These are phyloP conservation scores for Gambusia yucatana DNA, from an alignment of 2,797 vertebrate genomes.

Conservation along the genomic window DNA sequence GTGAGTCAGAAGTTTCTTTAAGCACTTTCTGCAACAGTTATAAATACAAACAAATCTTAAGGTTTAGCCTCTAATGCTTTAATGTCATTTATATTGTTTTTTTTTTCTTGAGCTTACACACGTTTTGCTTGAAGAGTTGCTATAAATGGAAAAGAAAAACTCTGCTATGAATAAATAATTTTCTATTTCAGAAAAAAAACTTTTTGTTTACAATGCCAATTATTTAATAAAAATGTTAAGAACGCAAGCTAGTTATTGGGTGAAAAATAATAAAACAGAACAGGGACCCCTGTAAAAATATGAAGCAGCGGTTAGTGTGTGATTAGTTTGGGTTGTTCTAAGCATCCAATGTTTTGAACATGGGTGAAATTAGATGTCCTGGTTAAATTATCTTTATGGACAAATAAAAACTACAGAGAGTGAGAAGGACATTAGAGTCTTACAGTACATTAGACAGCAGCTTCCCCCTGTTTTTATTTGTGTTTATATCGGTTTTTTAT, in stretches of 20 bases:
- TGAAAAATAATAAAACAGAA: constrained; percentile 1
- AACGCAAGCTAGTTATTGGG: neutral
- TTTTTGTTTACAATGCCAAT: neutral
- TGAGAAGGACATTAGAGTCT: constrained; percentile 9
- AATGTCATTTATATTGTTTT: neutral
- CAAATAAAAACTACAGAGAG: neutral
- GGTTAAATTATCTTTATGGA: constrained; percentile 6
- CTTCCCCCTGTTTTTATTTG: constrained; percentile 27
- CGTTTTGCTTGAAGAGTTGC: neutral
- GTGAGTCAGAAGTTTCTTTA: neutral
- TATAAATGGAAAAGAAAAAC: neutral
- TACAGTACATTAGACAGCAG: constrained; percentile 39
- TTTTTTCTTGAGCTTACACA: neutral
- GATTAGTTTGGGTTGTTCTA: constrained; percentile 7
- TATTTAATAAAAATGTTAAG: neutral
- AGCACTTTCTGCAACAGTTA: neutral
- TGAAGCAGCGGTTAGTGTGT: constrained; percentile 8
- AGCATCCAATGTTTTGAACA: neutral
- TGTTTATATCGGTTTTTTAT: constrained; percentile 45
- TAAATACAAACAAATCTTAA: neutral
- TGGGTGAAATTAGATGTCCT: constrained; percentile 14
- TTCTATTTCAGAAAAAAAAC: neutral
- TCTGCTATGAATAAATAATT: neutral
- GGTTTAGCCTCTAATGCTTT: neutral
- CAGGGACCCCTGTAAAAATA: neutral